Percentiles rank a stretch among this genome's conserved stretches.
Evolutionary conservation across 1,140 invertebrate genomes (phyloP).

Genomic region (Palaemon carinicauda): DNA sequence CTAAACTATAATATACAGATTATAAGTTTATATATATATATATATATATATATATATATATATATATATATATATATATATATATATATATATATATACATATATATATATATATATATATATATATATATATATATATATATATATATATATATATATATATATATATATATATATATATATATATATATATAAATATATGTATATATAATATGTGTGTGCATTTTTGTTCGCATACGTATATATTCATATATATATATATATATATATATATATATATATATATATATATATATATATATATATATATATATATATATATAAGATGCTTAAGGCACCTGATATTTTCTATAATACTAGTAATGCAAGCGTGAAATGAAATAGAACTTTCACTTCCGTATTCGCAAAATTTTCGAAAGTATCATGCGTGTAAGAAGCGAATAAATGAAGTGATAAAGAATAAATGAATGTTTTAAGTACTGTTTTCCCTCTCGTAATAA

Average conservation of each 20-base stretch:
- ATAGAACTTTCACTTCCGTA: too few relatives aligned
- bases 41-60: neutral
- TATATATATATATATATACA: slow-evolving; percentile 6
- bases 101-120: slow-evolving; percentile 3
- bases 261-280: neutral
- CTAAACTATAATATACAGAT: too few relatives aligned
- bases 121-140: neutral
- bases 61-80: neutral
- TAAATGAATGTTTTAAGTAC: too few relatives aligned
- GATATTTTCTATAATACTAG: too few relatives aligned
- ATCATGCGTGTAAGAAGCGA: too few relatives aligned
- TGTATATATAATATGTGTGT: neutral
- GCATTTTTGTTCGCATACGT: neutral
- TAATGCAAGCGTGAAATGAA: too few relatives aligned
- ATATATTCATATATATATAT: neutral
- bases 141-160: neutral
- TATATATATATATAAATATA: neutral
- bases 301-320: neutral
- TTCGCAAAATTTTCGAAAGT: too few relatives aligned
- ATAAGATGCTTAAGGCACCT: neutral
- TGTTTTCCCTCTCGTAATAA: too few relatives aligned
- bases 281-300: neutral
- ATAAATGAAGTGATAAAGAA: too few relatives aligned
- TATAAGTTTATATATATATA: neutral
- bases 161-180: neutral